A percentile compares a stretch with the other conserved stretches of the same genome.
These are phyloP conservation scores for Sinonovacula constricta DNA, from an alignment of 1,140 invertebrate species.

Conservation along the genomic window DNA sequence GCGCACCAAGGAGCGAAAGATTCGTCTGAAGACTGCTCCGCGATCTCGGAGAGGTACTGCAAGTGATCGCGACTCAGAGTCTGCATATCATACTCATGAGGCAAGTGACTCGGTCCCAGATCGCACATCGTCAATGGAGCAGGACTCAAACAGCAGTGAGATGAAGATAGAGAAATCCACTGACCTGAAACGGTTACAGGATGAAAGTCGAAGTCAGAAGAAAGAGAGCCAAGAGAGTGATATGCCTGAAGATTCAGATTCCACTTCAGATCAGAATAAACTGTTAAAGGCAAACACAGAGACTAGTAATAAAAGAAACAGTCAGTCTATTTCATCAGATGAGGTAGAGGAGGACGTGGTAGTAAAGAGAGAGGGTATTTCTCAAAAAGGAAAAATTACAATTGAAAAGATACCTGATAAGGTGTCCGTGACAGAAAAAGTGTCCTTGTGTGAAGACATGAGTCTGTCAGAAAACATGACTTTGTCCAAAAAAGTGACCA, in stretches of 20 bases:
- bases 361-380: too few relatives aligned
- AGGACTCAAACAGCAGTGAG: conserved; percentile 14
- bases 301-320: conserved; percentile 22
- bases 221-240: conserved; percentile 52
- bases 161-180: conserved; percentile 5
- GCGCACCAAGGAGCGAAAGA: conserved; percentile 37
- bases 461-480: too few relatives aligned
- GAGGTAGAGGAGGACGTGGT: conserved; percentile 2
- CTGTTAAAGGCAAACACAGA: neutral
- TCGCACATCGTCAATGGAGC: conserved; percentile 25
- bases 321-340: conserved; percentile 48
- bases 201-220: too few relatives aligned
- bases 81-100: conserved; percentile 50
- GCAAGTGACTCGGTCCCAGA: conserved; percentile 47
- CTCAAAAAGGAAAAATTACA: too few relatives aligned
- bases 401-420: too few relatives aligned
- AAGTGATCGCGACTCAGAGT: conserved; percentile 36
- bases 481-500: too few relatives aligned
- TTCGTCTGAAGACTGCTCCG: conserved; percentile 12
- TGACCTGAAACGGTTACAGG: neutral
- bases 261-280: conserved; percentile 41
- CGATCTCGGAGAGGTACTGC: conserved; percentile 10
- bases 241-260: conserved; percentile 39
- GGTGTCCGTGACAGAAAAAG: too few relatives aligned
- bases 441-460: too few relatives aligned